phyloP scores from a whole-genome alignment of 2,888 invertebrate genomes.

The Drosophila subquinaria region DNA sequence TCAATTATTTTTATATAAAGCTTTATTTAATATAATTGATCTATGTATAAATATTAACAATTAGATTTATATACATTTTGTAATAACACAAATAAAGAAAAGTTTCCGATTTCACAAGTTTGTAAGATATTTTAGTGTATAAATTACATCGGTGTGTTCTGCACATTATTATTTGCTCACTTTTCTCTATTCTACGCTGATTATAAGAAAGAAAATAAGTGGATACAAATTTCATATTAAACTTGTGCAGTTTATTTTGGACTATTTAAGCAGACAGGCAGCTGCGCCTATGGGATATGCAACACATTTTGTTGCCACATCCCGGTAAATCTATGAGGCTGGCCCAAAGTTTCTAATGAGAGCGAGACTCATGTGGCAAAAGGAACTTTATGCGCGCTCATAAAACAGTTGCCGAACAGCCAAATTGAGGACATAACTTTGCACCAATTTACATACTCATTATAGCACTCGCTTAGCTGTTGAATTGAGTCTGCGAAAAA shows the following conservation, averaged over 20 bases:
- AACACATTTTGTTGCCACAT: conserved; percentile 41
- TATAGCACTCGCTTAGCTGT: conserved; percentile 58
- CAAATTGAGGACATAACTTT: conserved; percentile 76
- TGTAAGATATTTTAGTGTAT: background rate
- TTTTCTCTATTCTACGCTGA: conserved; percentile 7
- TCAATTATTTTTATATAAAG: too few relatives aligned
- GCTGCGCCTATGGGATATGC: conserved; percentile 59
- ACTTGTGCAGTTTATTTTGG: conserved; percentile 33
- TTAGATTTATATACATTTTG: too few relatives aligned
- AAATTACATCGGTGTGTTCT: background rate
- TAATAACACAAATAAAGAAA: background rate
- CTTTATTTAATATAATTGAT: too few relatives aligned
- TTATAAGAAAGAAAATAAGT: conserved; percentile 14
- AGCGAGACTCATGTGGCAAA: conserved; percentile 67
- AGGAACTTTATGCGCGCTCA: conserved; percentile 66
- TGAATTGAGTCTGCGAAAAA: conserved; percentile 22
- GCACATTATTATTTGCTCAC: background rate
- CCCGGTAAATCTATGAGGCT: conserved; percentile 63
- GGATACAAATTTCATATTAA: conserved; percentile 14
- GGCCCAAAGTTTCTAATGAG: conserved; percentile 67
- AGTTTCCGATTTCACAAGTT: background rate
- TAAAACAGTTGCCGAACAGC: conserved; percentile 59
- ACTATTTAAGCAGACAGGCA: conserved; percentile 38
- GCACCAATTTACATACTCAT: conserved; percentile 79
- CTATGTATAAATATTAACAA: too few relatives aligned